Percentiles rank a stretch among this genome's conserved stretches.
Conservation (phyloP, 2,888 invertebrate genomes). For the Calliphora vomitoria region DNA sequence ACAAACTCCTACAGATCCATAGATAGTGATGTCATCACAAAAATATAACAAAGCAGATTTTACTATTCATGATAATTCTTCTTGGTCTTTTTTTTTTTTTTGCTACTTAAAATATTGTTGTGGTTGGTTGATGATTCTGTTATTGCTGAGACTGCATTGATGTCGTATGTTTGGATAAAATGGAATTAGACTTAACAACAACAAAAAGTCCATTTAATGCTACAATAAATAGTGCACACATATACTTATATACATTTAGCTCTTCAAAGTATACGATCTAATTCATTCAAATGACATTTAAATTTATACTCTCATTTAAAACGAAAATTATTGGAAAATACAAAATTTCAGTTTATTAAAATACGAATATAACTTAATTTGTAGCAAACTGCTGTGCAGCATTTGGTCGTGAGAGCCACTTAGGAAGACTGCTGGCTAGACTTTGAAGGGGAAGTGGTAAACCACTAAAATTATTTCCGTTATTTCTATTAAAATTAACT, state of each 20-base stretch:
- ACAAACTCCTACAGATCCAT: neutral
- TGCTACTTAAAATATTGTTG: conserved; percentile 14
- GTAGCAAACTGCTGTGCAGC: neutral
- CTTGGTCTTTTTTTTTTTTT: neutral
- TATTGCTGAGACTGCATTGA: conserved; percentile 57
- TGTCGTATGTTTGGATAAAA: conserved; percentile 5
- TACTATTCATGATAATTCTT: conserved; percentile 40
- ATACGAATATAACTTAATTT: conserved; percentile 35
- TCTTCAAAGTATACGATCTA: neutral
- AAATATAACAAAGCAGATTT: conserved; percentile 20
- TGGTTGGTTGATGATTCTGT: conserved; percentile 33
- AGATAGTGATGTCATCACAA: conserved; percentile 32
- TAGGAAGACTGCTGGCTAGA: neutral
- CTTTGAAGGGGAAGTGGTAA: neutral
- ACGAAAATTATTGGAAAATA: conserved; percentile 32
- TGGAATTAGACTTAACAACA: neutral
- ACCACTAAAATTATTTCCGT: neutral
- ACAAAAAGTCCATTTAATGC: conserved; percentile 45
- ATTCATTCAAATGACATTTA: conserved; percentile 43
- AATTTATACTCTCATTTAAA: conserved; percentile 48
- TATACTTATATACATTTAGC: neutral
- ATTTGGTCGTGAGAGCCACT: conserved; percentile 1
- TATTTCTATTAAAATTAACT: neutral
- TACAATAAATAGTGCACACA: conserved; percentile 45
- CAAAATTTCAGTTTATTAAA: conserved; percentile 24